Percentiles rank a stretch among this genome's conserved stretches.
phyloP scores from a whole-genome alignment of 2,888 invertebrate genomes.

The Julus scandinavius region DNA sequence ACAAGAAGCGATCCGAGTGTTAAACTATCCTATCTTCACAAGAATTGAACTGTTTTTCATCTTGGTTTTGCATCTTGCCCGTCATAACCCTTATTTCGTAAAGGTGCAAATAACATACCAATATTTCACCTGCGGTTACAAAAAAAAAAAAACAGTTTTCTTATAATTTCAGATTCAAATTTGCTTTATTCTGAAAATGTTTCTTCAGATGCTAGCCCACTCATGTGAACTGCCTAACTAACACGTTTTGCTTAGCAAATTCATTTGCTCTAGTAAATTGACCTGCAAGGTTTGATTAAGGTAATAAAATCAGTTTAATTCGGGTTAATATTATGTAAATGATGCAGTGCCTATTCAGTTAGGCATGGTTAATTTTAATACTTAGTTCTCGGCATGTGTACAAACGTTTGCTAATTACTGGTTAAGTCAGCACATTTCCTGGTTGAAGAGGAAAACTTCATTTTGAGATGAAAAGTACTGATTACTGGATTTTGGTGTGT shows the following conservation, averaged over 20 bases:
- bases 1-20: too few relatives aligned
- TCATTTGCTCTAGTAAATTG: constrained; percentile 19
- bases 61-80: too few relatives aligned
- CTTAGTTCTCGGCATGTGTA: neutral
- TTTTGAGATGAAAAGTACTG: neutral
- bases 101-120: neutral
- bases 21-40: too few relatives aligned
- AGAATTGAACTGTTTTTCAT: too few relatives aligned
- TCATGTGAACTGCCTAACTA: neutral
- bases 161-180: neutral
- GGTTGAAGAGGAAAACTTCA: neutral
- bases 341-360: neutral
- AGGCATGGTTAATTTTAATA: neutral
- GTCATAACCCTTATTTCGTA: too few relatives aligned
- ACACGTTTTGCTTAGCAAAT: neutral
- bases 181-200: neutral
- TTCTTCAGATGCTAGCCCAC: neutral
- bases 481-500: neutral
- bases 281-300: neutral
- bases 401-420: neutral
- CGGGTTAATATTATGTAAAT: constrained; percentile 22
- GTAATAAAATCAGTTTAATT: neutral
- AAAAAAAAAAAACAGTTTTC: too few relatives aligned
- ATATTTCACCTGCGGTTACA: neutral
- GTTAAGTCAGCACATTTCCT: neutral